Percentiles rank a stretch among this genome's conserved stretches.
These are phyloP conservation scores for Thalpophila matura DNA, from an alignment of 2,888 invertebrate species.

Conservation along the genomic window DNA sequence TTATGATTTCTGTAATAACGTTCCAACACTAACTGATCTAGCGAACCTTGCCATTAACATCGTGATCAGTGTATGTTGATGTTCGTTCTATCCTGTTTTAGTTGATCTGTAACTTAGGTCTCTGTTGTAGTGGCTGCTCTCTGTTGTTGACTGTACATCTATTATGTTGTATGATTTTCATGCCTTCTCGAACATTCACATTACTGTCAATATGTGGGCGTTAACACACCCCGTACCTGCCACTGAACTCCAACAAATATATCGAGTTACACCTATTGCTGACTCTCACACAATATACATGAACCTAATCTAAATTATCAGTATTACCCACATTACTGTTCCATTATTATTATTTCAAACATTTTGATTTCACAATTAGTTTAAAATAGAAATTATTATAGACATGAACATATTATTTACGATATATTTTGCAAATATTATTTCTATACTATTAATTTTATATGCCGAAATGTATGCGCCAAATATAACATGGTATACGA, in stretches of 20 bases:
- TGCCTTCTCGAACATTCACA: constrained; percentile 90
- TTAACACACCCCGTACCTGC: constrained; percentile 87
- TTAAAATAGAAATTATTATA: constrained; percentile 19
- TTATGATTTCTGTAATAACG: constrained; percentile 72
- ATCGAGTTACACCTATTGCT: constrained; percentile 88
- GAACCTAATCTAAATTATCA: constrained; percentile 69
- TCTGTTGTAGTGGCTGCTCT: constrained; percentile 91
- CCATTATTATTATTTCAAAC: constrained; percentile 54
- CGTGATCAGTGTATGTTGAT: constrained; percentile 81
- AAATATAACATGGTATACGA: constrained; percentile 73
- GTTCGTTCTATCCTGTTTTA: constrained; percentile 85
- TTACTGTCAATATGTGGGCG: constrained; percentile 88
- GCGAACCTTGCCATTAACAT: constrained; percentile 65
- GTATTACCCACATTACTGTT: constrained; percentile 58
- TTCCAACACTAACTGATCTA: constrained; percentile 75
- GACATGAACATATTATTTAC: constrained; percentile 33
- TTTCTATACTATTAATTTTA: constrained; percentile 56
- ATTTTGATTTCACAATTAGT: constrained; percentile 47
- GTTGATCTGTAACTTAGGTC: constrained; percentile 86
- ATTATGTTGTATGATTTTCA: constrained; percentile 90
- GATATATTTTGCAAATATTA: constrained; percentile 43
- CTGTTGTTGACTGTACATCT: constrained; percentile 90
- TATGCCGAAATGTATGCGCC: constrained; percentile 63
- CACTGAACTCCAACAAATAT: constrained; percentile 88
- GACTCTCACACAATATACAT: constrained; percentile 89